phyloP scores from a whole-genome alignment of 2,888 invertebrate species.

The Ephialtes manifestator region DNA sequence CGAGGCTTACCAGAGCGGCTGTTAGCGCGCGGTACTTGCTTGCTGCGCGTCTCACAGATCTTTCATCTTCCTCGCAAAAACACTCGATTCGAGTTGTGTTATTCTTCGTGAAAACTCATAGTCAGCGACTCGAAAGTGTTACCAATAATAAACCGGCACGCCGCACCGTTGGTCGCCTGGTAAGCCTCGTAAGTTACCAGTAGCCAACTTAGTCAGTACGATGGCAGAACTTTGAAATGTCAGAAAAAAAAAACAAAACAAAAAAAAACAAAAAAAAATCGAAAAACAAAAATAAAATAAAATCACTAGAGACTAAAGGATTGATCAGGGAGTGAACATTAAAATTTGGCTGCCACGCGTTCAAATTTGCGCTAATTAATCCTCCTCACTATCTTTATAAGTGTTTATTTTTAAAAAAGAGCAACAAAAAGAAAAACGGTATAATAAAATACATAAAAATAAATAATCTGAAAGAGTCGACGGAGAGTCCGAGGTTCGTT shows the following conservation, averaged over 20 bases:
- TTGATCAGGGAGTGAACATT: constrained; percentile 41
- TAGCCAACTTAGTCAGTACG: constrained; percentile 47
- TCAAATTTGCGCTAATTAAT: constrained; percentile 57
- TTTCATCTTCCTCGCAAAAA: constrained; percentile 41
- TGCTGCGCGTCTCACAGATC: constrained; percentile 1
- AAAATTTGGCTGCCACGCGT: constrained; percentile 53
- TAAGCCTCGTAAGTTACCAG: constrained; percentile 57
- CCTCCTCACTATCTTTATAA: constrained; percentile 46
- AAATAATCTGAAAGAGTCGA: constrained; percentile 8
- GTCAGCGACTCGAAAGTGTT: constrained; percentile 39
- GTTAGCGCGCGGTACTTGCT: constrained; percentile 26
- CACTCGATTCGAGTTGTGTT: constrained; percentile 14
- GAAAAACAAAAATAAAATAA: constrained; percentile 4
- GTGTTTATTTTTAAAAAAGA: constrained; percentile 17
- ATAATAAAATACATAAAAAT: constrained; percentile 4
- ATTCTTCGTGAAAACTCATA: constrained; percentile 5
- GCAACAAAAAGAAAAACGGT: neutral
- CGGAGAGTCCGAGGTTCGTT: constrained; percentile 22
- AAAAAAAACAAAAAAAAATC: neutral
- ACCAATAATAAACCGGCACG: constrained; percentile 23
- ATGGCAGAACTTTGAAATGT: constrained; percentile 40
- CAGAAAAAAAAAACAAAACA: constrained; percentile 12
- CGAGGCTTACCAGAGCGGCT: constrained; percentile 70
- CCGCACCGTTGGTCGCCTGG: constrained; percentile 33
- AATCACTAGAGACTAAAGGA: constrained; percentile 30